Evolutionary conservation across 2,113 vertebrate species (phyloP), one percentile per base, ranked within the genome.

Genomic region (Cryptotis parvus): DNA sequence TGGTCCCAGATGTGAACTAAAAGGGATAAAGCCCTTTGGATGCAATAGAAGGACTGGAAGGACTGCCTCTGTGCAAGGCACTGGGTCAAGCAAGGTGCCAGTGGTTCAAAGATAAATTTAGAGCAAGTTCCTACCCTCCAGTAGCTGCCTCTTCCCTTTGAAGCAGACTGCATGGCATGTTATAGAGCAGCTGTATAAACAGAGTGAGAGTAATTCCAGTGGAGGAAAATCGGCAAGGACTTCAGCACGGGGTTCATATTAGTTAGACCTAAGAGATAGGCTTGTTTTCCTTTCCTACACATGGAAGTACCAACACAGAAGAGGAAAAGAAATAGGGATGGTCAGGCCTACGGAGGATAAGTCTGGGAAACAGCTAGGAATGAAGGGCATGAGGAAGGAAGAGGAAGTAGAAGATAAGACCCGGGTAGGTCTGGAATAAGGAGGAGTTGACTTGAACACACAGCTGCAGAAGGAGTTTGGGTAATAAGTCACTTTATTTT

Each of bases 161-260:
- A 29, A 91, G 73, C 78, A 79, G 72, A 41, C 9, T 27, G n/a
- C 45, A 2, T 79, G 26, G 9, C 33, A 35, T 63, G 14, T 35
- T 66, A 81, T 84, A 1, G 4, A 41, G 39, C 22, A 58, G 55
- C 24, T 18, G 22, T 58, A 22, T 58, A 58, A 58, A 58, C 1
- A 52, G 18, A 78, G 43, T 22, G 41, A 79, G 52, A 78, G 24
- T 81, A 69, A 69, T 39, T 80, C 9, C 41, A 37, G 7, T 68
- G 88, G 73, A 73, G 29, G 68, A 84, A 89, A 74, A 24, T 90
- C 18, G n/a, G 39, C 52, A 74, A 45, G 35, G 61, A 86, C 20
- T 89, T 80, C 9, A 80, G 58, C 37, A 31, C 84, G 79, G 26
- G 37, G 39, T 81, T 94, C 91, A 45, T 61, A 11, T 61, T 81